Evolutionary conservation across 2,888 invertebrate genomes (phyloP).

Genomic region (Sinodicranocentrus sp.): DNA sequence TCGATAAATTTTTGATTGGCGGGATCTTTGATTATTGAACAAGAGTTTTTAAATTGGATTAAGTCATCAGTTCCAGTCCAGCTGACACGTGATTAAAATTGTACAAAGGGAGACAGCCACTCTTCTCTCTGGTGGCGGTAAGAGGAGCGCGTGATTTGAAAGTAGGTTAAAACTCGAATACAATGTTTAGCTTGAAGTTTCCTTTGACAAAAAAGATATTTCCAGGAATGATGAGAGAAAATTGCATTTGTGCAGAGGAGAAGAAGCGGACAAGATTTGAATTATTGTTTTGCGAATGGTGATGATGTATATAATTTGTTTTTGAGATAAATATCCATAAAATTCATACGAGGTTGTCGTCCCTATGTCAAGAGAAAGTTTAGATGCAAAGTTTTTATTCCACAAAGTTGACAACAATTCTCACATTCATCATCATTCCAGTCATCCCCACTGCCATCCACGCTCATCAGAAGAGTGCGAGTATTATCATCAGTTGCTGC

Average conservation of each 20-base stretch:
- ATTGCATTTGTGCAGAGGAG: background rate
- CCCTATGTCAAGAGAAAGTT: slow-evolving; percentile 67
- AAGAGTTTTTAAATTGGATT: no score
- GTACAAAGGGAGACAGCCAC: background rate
- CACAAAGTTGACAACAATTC: slow-evolving; percentile 64
- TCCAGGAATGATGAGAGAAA: background rate
- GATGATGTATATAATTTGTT: background rate
- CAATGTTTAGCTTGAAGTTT: no score
- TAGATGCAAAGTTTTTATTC: slow-evolving; percentile 66
- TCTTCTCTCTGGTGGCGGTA: no score
- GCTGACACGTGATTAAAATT: background rate
- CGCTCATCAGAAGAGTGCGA: background rate
- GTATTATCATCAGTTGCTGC: background rate
- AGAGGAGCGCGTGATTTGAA: no score
- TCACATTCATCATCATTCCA: slow-evolving; percentile 60
- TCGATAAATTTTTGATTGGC: no score
- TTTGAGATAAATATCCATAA: background rate
- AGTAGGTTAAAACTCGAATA: no score
- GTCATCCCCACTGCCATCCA: slow-evolving; percentile 28
- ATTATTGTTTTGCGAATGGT: background rate
- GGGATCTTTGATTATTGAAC: no score
- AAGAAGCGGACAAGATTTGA: background rate
- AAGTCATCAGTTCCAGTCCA: no score
- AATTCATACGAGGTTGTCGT: slow-evolving; percentile 7
- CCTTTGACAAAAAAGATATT: no score